Evolutionary conservation across 2,888 invertebrate genomes (phyloP).

Genomic region (Petrophora chlorosata): DNA sequence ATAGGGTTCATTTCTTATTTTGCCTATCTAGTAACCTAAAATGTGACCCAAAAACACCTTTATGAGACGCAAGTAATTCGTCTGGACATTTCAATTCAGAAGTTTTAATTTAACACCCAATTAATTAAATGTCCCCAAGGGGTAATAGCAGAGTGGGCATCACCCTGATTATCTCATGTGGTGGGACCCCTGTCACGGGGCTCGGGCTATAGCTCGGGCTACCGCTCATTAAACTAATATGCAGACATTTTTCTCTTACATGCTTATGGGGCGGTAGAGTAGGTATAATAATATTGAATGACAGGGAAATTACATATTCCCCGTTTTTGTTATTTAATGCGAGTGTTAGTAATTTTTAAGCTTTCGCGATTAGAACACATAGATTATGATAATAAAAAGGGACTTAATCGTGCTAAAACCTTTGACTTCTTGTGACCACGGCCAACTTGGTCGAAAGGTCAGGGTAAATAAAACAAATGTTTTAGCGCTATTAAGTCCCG

Average conservation of each 20-base stretch:
- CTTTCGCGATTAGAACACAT: too few relatives aligned
- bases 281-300: not conserved
- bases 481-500: too few relatives aligned
- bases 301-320: not conserved
- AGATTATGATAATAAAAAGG: too few relatives aligned
- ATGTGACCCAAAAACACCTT: not conserved
- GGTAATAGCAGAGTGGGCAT: constrained; percentile 33
- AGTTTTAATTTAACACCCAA: constrained; percentile 35
- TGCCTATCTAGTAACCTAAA: too few relatives aligned
- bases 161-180: constrained; percentile 34
- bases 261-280: constrained; percentile 28
- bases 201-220: constrained; percentile 23
- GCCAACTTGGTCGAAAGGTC: too few relatives aligned
- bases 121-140: constrained; percentile 30
- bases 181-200: constrained; percentile 34
- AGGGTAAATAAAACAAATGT: too few relatives aligned
- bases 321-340: too few relatives aligned
- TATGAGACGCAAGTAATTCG: constrained; percentile 5
- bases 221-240: constrained; percentile 38
- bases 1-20: too few relatives aligned
- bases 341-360: too few relatives aligned
- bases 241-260: constrained; percentile 31
- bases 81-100: constrained; percentile 27
- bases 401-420: too few relatives aligned
- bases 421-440: too few relatives aligned